These are phyloP conservation scores for Alligator sinensis DNA, from an alignment of 2,113 vertebrate genomes.

Conservation along the genomic window DNA sequence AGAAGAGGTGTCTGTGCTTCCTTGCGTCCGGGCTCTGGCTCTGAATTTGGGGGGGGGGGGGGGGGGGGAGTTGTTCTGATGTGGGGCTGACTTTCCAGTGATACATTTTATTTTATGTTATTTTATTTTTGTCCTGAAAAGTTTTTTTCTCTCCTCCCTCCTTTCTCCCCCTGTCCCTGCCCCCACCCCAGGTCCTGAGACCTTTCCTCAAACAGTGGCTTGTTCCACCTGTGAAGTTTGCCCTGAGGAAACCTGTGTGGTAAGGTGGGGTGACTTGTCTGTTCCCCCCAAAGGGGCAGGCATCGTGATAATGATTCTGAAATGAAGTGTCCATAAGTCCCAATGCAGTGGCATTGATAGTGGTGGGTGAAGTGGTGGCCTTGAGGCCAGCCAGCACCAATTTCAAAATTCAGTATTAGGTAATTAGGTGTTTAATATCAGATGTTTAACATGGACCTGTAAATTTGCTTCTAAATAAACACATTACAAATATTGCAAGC, in stretches of 20 bases:
- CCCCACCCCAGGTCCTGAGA: slow-evolving; percentile 15
- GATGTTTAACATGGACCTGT: no score
- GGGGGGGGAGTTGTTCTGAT: background rate
- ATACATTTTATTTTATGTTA: background rate
- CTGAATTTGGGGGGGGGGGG: background rate
- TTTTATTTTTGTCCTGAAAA: background rate
- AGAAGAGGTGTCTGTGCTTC: slow-evolving; percentile 54
- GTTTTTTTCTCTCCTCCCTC: slow-evolving; percentile 1
- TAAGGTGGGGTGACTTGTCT: background rate
- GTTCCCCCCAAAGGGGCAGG: background rate
- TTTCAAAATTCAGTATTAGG: no score
- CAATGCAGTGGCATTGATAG: background rate
- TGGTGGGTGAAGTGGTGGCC: no score
- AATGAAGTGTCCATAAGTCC: no score
- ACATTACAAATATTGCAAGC: no score
- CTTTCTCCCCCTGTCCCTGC: slow-evolving; percentile 44
- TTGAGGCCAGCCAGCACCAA: no score
- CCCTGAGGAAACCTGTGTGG: background rate
- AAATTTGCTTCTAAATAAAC: no score
- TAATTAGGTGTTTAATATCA: no score
- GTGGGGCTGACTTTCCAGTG: background rate
- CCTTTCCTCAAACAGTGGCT: background rate
- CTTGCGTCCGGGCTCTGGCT: background rate
- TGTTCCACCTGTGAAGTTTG: slow-evolving; percentile 32
- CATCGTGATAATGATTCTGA: background rate